A percentile compares a stretch with the other conserved stretches of the same genome.
phyloP scores from a whole-genome alignment of 2,888 invertebrate genomes.

The Nezara viridula region DNA sequence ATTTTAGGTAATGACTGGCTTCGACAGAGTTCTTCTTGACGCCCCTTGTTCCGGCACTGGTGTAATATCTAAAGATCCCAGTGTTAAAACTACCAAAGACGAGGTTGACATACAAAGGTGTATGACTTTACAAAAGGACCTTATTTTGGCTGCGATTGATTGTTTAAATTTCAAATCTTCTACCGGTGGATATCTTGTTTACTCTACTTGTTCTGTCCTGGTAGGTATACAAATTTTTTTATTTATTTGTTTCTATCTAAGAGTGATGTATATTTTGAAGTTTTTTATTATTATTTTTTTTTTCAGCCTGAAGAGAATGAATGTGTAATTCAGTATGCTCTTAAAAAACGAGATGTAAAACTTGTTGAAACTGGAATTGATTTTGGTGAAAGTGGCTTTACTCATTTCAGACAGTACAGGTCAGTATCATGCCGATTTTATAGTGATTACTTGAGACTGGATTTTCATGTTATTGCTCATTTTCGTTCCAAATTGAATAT shows the following conservation, averaged over 20 bases:
- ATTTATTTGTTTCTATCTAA: neutral
- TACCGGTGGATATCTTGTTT: conserved; percentile 95
- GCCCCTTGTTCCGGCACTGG: conserved; percentile 99
- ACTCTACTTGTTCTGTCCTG: conserved; percentile 97
- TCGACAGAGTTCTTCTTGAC: conserved; percentile 95
- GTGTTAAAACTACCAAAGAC: conserved; percentile 94
- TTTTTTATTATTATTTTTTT: conserved; percentile 59
- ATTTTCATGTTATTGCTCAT: no score
- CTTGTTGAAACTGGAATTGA: conserved; percentile 93
- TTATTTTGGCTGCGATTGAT: conserved; percentile 96
- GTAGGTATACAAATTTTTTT: conserved; percentile 69
- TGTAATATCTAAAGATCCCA: conserved; percentile 96
- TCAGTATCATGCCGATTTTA: conserved; percentile 57
- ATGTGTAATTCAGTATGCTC: conserved; percentile 94
- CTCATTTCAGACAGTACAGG: conserved; percentile 81
- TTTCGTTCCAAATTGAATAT: no score
- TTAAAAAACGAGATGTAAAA: conserved; percentile 94
- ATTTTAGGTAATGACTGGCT: conserved; percentile 84
- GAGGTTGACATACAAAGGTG: conserved; percentile 91
- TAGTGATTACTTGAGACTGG: no score
- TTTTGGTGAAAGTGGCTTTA: conserved; percentile 96
- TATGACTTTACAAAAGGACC: conserved; percentile 91
- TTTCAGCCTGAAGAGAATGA: conserved; percentile 97
- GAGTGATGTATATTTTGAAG: neutral
- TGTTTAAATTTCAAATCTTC: conserved; percentile 92